Conservation (phyloP, 2,113 vertebrate genomes). For the Girardinichthys multiradiatus region DNA sequence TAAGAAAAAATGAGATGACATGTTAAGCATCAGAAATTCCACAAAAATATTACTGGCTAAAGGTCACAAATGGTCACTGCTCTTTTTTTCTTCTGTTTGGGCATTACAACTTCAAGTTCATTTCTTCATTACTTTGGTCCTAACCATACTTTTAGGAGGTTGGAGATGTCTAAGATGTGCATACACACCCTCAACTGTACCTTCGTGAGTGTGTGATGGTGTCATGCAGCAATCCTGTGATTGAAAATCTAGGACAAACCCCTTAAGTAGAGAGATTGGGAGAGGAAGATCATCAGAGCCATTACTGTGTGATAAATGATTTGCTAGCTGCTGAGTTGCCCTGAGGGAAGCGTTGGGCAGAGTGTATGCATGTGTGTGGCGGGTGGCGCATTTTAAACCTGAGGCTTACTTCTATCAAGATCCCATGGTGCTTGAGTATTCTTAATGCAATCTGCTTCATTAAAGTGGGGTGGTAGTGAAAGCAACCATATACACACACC, state of each 20-base stretch:
- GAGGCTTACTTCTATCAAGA: constrained; percentile 54
- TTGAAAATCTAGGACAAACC: constrained; percentile 70
- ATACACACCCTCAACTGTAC: background rate
- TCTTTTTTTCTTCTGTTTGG: no score
- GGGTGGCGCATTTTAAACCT: constrained; percentile 35
- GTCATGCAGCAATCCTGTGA: constrained; percentile 36
- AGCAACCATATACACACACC: background rate
- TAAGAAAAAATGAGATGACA: no score
- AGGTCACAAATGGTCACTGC: no score
- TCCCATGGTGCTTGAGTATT: constrained; percentile 46
- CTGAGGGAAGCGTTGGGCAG: constrained; percentile 49
- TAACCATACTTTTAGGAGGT: background rate
- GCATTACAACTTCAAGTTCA: background rate
- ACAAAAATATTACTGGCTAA: no score
- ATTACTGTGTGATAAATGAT: constrained; percentile 77
- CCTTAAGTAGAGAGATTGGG: constrained; percentile 64
- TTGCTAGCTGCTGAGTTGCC: constrained; percentile 66
- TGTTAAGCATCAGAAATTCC: no score
- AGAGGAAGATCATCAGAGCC: constrained; percentile 71
- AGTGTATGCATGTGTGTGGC: background rate
- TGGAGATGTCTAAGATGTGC: background rate
- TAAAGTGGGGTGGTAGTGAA: constrained; percentile 16
- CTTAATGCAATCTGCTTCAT: constrained; percentile 65
- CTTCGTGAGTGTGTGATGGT: constrained; percentile 8
- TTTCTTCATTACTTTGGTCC: background rate